Evolutionary conservation across 2,888 invertebrate species (phyloP).

Genomic region (Lasioglossum figueresi): DNA sequence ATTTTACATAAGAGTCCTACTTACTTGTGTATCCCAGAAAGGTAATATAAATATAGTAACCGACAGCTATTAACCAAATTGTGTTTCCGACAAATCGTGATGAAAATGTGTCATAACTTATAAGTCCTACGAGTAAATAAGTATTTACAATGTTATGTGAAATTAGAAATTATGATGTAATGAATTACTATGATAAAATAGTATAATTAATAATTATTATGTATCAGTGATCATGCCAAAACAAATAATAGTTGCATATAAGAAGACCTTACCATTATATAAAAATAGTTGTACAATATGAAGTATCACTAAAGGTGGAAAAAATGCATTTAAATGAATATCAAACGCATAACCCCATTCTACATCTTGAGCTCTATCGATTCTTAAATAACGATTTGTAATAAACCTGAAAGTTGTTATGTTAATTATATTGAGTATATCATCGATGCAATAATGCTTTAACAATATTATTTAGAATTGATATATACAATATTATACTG

Average conservation of each 20-base stretch:
- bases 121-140: constrained; percentile 86
- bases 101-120: constrained; percentile 91
- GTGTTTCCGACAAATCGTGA: constrained; percentile 95
- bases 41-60: constrained; percentile 98
- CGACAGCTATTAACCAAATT: constrained; percentile 95
- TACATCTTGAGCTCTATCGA: constrained; percentile 90
- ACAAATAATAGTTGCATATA: not conserved
- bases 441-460: not conserved
- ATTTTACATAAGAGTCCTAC: constrained; percentile 80
- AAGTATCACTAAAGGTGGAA: constrained; percentile 96
- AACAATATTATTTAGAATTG: not conserved
- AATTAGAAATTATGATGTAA: not conserved
- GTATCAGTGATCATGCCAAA: not conserved
- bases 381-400: constrained; percentile 91
- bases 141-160: not conserved
- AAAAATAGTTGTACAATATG: constrained; percentile 96
- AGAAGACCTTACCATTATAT: constrained; percentile 88
- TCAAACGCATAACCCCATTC: constrained; percentile 99
- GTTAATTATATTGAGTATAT: constrained; percentile 26
- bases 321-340: constrained; percentile 99
- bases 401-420: constrained; percentile 89
- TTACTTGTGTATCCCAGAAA: constrained; percentile 98
- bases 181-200: too few species aligned
- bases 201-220: not conserved
- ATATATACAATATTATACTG: not conserved